phyloP scores from a whole-genome alignment of 2,113 vertebrate genomes.

The Orycteropus afer region DNA sequence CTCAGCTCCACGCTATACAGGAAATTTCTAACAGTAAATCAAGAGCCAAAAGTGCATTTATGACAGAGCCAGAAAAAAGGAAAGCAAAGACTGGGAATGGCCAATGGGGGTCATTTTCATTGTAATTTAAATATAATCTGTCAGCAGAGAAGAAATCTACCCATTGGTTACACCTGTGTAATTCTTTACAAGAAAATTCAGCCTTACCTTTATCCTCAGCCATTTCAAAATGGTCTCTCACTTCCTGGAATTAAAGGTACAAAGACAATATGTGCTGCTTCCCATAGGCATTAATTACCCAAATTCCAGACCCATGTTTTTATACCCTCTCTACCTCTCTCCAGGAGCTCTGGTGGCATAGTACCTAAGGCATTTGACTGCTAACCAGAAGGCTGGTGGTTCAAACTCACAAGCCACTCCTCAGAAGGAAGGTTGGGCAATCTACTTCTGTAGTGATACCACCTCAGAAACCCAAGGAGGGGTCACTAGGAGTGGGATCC shows the following conservation, averaged over 20 bases:
- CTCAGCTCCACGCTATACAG: constrained; percentile 64
- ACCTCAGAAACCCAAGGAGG: no score
- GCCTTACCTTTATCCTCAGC: neutral
- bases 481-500: no score
- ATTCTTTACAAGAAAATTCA: neutral
- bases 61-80: constrained; percentile 30
- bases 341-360: no score
- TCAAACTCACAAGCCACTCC: no score
- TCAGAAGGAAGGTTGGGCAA: no score
- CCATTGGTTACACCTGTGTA: neutral
- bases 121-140: constrained; percentile 38
- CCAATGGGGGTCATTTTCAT: constrained; percentile 32
- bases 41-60: constrained; percentile 42
- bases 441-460: no score
- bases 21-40: constrained; percentile 79
- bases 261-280: neutral
- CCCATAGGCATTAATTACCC: neutral
- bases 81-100: constrained; percentile 22
- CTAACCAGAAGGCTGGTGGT: no score
- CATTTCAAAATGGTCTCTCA: neutral
- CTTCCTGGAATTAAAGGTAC: neutral
- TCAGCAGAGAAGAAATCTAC: constrained; percentile 16
- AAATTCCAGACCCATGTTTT: neutral
- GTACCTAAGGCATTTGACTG: no score
- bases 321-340: neutral